A percentile compares a stretch with the other conserved stretches of the same genome.
Evolutionary conservation across 2,888 invertebrate genomes (phyloP).

Genomic region (Tineola bisselliella): DNA sequence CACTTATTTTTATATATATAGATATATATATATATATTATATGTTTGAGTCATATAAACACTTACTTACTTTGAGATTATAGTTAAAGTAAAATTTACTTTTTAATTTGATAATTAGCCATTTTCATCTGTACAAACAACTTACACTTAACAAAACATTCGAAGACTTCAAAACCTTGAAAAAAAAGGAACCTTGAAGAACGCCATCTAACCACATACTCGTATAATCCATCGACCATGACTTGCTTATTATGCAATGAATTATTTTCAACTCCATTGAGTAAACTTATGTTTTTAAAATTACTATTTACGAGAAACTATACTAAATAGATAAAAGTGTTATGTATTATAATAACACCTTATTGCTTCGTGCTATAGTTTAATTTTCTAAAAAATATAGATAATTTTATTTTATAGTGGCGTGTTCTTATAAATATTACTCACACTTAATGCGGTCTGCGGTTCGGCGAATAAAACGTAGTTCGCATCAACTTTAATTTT

Average conservation of each 20-base stretch:
- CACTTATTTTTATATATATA: background rate
- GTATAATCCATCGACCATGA: background rate
- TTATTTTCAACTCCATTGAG: background rate
- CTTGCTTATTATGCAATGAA: background rate
- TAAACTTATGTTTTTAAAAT: background rate
- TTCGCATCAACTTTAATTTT: too few species aligned
- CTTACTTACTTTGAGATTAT: too few species aligned
- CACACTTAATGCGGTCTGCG: too few species aligned
- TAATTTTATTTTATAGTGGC: too few species aligned
- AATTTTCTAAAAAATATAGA: too few species aligned
- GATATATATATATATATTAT: too few species aligned
- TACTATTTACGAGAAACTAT: background rate
- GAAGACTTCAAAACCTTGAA: background rate
- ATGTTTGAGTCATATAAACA: too few species aligned
- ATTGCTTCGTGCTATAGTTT: too few species aligned
- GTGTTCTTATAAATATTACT: too few species aligned
- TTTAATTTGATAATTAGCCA: background rate
- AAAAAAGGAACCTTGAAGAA: background rate
- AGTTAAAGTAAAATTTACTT: background rate
- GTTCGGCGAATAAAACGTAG: too few species aligned
- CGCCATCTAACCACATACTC: background rate
- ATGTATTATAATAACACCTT: background rate
- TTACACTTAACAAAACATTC: background rate
- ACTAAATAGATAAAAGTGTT: background rate
- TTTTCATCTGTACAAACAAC: background rate